Base-by-base conservation (phyloP, 2,113 vertebrate genomes). In the Carlito syrichta region DNA sequence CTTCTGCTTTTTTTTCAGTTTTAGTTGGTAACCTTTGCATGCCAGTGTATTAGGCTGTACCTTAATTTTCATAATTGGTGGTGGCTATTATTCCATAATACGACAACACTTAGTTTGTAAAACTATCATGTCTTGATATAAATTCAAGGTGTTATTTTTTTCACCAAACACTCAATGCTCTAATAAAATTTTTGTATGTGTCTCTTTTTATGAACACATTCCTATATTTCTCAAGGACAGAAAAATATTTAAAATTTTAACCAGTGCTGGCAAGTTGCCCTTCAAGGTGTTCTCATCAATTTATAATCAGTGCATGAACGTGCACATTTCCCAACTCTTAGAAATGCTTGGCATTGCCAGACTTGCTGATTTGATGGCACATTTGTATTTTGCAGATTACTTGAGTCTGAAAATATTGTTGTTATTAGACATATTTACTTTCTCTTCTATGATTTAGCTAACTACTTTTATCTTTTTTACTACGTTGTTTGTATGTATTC, bases 91-190 rank as follows among this genome's bases (percentile, higher is more conserved):
- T 0, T 35, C 25, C 7, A 0, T 1, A 32, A 20, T 3, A 8
- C 0, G 8, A 32, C 6, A 5, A 8, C 1, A 1, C 0, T 0
- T 5, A 2, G 17, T 35, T 22, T 48, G 8, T 0, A 2, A 56
- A 38, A 8, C 30, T 2, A 19, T 13, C 50, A 52, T 0, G 1
- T 45, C 38, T 12, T 8, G 13, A 16, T 1, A 16, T 6, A 35
- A 27, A 22, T 48, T 73, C 23, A 22, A 45, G 10, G 4, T 25
- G 38, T 32, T 38, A 16, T 32, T 69, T n/a, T 35, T 43, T 48
- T 63, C 30, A 8, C 35, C 8, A 8, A 54, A 13, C 4, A 52
- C 22, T 25, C 0, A 20, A 1, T 4, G 69, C 27, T 76, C 43
- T 32, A 4, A n/a, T 8, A 25, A 12, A 38, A 16, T 7, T 30